Evolutionary conservation across 1,140 invertebrate species (phyloP).

Genomic region (Episyrphus balteatus): DNA sequence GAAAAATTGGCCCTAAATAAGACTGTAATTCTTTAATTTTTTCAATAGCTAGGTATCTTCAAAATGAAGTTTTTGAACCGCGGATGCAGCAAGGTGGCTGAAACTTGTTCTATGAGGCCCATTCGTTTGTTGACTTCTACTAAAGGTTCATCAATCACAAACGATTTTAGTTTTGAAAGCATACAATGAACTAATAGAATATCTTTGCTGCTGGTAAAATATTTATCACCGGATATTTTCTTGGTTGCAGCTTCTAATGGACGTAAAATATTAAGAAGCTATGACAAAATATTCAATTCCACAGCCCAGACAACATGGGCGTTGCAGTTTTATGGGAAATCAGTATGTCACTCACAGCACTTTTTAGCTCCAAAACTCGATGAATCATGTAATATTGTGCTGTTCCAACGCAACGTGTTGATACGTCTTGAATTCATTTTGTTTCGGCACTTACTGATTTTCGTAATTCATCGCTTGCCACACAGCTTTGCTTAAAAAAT

Average conservation of each 20-base stretch:
- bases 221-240: slow-evolving; percentile 36
- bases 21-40: no score
- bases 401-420: slow-evolving; percentile 31
- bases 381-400: slow-evolving; percentile 32
- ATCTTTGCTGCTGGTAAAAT: slow-evolving; percentile 34
- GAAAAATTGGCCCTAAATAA: no score
- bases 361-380: slow-evolving; percentile 27
- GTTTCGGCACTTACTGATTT: slow-evolving; percentile 11
- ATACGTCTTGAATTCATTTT: slow-evolving; percentile 26
- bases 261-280: slow-evolving; percentile 22
- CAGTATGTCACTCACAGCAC: slow-evolving; percentile 24
- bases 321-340: slow-evolving; percentile 23
- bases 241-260: slow-evolving; percentile 33
- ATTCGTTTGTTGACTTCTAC: slow-evolving; percentile 22
- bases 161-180: slow-evolving; percentile 18
- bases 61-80: slow-evolving; percentile 16
- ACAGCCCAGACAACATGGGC: slow-evolving; percentile 21
- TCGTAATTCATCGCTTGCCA: slow-evolving; percentile 27
- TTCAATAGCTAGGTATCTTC: no score
- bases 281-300: slow-evolving; percentile 24
- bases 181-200: slow-evolving; percentile 35
- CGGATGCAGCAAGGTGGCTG: slow-evolving; percentile 15
- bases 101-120: slow-evolving; percentile 13
- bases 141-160: slow-evolving; percentile 13
- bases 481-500: slow-evolving; percentile 31